Conservation (phyloP, 2,797 vertebrate species). For the Hoplostethus mediterraneus region DNA sequence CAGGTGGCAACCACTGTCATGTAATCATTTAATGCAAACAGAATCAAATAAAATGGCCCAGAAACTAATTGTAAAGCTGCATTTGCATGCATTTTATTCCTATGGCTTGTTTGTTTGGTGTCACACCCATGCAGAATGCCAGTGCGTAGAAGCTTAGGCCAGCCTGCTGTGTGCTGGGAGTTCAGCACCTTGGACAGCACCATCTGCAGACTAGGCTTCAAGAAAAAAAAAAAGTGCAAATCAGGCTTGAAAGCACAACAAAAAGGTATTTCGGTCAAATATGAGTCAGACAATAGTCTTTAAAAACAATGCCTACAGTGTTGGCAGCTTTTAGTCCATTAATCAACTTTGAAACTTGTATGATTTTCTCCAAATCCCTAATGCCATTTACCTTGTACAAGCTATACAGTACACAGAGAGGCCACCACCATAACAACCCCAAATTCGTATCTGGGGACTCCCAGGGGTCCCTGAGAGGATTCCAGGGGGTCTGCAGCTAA, state of each 20-base stretch:
- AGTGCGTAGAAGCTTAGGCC: slow-evolving; percentile 26
- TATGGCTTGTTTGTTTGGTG: slow-evolving; percentile 46
- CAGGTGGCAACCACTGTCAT: slow-evolving; percentile 37
- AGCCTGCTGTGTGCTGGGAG: slow-evolving; percentile 28
- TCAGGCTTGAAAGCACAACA: slow-evolving; percentile 5
- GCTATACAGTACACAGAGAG: no score
- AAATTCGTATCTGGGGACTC: no score
- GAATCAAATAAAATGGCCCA: slow-evolving; percentile 7
- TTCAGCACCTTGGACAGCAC: slow-evolving; percentile 79
- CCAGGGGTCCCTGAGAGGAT: no score
- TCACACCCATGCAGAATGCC: slow-evolving; percentile 60
- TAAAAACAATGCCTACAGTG: background rate
- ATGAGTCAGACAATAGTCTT: background rate
- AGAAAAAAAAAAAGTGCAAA: background rate
- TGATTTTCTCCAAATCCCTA: background rate
- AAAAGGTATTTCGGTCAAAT: slow-evolving; percentile 17
- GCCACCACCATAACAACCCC: no score
- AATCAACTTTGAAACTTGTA: background rate
- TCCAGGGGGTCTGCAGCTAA: no score
- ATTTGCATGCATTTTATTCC: slow-evolving; percentile 15
- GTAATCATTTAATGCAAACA: slow-evolving; percentile 1
- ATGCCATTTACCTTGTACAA: background rate
- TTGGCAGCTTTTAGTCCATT: background rate
- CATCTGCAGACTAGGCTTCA: slow-evolving; percentile 5
- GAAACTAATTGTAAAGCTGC: slow-evolving; percentile 1